Evolutionary conservation across 2,113 vertebrate genomes (phyloP).

Genomic region (Istiophorus platypterus): DNA sequence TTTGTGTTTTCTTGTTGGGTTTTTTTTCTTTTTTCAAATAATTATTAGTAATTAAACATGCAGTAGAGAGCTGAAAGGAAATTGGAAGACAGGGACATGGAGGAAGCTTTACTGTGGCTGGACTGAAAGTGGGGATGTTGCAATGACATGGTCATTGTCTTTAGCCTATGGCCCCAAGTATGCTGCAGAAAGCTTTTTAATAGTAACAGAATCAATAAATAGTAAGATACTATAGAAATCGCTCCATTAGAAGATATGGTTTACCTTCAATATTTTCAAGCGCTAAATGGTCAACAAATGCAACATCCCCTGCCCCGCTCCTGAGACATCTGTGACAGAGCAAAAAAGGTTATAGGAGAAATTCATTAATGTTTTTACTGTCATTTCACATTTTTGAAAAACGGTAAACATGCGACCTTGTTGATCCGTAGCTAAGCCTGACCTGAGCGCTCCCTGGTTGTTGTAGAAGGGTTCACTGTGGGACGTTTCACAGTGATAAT

Average conservation of each 20-base stretch:
- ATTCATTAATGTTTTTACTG: background rate
- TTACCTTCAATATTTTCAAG: constrained; percentile 87
- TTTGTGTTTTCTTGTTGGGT: no score
- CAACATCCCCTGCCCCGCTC: constrained; percentile 87
- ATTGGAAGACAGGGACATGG: background rate
- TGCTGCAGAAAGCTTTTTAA: background rate
- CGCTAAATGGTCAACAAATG: constrained; percentile 90
- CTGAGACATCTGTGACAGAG: constrained; percentile 86
- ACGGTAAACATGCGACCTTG: background rate
- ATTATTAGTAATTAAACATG: background rate
- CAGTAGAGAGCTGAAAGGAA: background rate
- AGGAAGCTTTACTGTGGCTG: background rate
- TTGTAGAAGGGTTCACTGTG: constrained; percentile 90
- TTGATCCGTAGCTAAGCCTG: constrained; percentile 22
- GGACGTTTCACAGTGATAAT: constrained; percentile 91
- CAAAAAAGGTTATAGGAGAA: background rate
- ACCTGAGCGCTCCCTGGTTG: constrained; percentile 92
- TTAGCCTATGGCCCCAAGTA: background rate
- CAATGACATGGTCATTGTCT: background rate
- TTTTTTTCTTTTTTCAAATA: no score
- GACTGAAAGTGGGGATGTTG: no score
- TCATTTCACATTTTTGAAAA: background rate
- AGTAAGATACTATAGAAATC: background rate
- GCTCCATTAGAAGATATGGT: background rate
- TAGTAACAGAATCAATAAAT: background rate